Evolutionary conservation across 2,113 vertebrate genomes (phyloP).

Genomic region (Neogale vison): DNA sequence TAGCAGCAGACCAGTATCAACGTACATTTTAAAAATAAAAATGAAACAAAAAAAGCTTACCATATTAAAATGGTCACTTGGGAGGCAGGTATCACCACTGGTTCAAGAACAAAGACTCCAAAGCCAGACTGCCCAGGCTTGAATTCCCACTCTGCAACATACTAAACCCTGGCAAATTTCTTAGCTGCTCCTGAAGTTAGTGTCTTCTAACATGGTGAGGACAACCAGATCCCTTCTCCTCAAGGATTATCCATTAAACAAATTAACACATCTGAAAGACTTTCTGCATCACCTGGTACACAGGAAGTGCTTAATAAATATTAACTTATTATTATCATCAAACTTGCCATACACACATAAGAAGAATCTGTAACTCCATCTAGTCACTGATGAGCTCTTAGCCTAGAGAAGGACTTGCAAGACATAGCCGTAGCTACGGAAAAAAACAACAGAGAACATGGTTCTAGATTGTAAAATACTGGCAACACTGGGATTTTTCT

Average conservation of each 20-base stretch:
- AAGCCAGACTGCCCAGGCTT: background rate
- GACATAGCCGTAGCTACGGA: background rate
- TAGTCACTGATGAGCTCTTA: background rate
- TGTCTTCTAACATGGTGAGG: background rate
- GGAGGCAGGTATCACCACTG: background rate
- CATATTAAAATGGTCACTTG: background rate
- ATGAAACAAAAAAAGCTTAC: background rate
- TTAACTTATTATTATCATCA: background rate
- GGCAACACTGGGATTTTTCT: background rate
- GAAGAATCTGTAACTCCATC: background rate
- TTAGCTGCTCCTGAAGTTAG: background rate
- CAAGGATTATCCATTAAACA: constrained; percentile 1
- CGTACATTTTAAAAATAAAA: background rate
- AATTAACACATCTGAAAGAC: background rate
- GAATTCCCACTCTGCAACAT: background rate
- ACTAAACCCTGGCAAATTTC: background rate
- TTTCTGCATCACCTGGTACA: background rate
- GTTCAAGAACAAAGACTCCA: background rate
- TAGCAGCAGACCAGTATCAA: background rate
- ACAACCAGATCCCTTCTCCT: background rate
- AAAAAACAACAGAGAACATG: background rate
- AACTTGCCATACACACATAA: background rate
- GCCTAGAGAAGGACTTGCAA: background rate
- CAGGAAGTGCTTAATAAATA: background rate
- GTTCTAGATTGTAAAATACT: background rate